phyloP scores from a whole-genome alignment of 2,888 invertebrate genomes.

The Andrena haemorrhoa region DNA sequence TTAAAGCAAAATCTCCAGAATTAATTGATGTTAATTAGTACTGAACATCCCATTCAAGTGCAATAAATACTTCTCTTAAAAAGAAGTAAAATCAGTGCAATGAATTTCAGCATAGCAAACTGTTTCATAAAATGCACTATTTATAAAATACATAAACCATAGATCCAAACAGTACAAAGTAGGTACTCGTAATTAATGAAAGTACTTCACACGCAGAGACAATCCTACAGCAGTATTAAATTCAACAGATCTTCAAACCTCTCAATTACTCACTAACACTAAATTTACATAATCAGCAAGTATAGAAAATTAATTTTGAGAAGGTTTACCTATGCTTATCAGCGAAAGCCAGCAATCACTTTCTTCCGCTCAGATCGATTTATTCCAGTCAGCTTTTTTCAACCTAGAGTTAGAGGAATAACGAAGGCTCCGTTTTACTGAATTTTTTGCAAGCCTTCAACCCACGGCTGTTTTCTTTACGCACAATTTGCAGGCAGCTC shows the following conservation, averaged over 20 bases:
- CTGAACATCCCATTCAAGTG: not conserved
- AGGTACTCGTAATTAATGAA: not conserved
- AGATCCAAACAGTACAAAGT: no score
- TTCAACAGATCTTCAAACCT: not conserved
- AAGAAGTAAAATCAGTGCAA: no score
- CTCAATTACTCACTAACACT: not conserved
- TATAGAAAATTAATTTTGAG: not conserved
- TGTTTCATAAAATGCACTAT: no score
- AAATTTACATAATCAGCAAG: not conserved
- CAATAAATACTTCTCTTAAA: no score
- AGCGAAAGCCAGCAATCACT: constrained; percentile 43
- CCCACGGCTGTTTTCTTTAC: constrained; percentile 60
- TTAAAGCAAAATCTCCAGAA: not conserved
- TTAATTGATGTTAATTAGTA: not conserved
- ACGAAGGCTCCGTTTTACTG: constrained; percentile 29
- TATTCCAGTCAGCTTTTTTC: constrained; percentile 25
- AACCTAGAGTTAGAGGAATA: constrained; percentile 15
- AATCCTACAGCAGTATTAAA: not conserved
- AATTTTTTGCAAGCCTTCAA: constrained; percentile 55
- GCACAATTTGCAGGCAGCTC: constrained; percentile 48
- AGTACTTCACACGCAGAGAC: not conserved
- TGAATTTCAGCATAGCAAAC: no score
- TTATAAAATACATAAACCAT: no score
- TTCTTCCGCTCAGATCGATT: constrained; percentile 47
- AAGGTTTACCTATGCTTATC: not conserved